Evolutionary conservation across 2,888 invertebrate species (phyloP).

Genomic region (Palloptera scutellata): DNA sequence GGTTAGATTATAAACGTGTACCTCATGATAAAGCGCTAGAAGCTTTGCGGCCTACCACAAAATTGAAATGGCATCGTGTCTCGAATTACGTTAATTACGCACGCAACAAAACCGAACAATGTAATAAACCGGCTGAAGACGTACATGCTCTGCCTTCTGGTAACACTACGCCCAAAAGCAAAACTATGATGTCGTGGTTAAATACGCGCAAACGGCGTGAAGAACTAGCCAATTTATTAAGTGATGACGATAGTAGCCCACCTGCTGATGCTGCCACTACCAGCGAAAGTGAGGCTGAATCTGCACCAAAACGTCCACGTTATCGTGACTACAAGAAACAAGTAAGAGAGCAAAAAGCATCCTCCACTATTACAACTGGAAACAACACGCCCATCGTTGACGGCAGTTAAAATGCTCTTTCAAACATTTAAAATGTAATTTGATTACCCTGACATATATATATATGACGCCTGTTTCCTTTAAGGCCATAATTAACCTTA

Average conservation of each 20-base stretch:
- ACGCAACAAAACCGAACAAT: slow-evolving; percentile 71
- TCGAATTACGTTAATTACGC: slow-evolving; percentile 77
- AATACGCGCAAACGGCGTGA: slow-evolving; percentile 36
- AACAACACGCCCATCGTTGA: too few species aligned
- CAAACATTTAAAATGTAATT: too few species aligned
- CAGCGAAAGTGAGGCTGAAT: slow-evolving; percentile 36
- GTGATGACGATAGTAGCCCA: slow-evolving; percentile 23
- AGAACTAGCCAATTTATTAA: slow-evolving; percentile 20
- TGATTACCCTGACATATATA: too few species aligned
- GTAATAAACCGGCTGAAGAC: slow-evolving; percentile 66
- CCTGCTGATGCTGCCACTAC: slow-evolving; percentile 27
- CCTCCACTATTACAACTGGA: too few species aligned
- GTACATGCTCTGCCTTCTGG: slow-evolving; percentile 41
- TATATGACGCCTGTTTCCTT: too few species aligned
- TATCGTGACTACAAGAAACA: slow-evolving; percentile 36
- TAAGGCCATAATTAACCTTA: too few species aligned
- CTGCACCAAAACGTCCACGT: slow-evolving; percentile 42
- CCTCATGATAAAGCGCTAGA: slow-evolving; percentile 67
- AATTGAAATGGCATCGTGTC: slow-evolving; percentile 75
- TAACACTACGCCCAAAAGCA: slow-evolving; percentile 41
- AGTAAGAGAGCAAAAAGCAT: slow-evolving; percentile 5
- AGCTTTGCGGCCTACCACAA: slow-evolving; percentile 63
- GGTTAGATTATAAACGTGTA: slow-evolving; percentile 72
- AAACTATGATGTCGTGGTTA: slow-evolving; percentile 57
- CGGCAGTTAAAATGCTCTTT: too few species aligned